phyloP scores from a whole-genome alignment of 2,888 invertebrate species.

The Heliconius charithonia region DNA sequence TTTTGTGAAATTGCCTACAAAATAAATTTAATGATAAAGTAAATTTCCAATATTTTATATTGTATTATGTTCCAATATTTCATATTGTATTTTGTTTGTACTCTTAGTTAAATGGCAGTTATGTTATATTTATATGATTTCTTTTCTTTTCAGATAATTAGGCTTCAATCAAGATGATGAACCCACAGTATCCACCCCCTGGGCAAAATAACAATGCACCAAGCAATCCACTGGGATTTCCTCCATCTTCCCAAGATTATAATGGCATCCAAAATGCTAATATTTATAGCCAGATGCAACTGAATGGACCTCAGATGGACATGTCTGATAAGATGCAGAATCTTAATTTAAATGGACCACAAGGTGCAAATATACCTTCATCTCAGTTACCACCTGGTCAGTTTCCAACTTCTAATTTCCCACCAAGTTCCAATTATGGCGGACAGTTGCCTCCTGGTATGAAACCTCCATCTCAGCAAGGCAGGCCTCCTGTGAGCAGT shows the following conservation, averaged over 20 bases:
- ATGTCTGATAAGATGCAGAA: conserved; percentile 79
- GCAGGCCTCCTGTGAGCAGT: conserved; percentile 58
- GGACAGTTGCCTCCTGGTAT: conserved; percentile 60
- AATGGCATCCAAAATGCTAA: conserved; percentile 76
- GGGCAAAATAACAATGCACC: conserved; percentile 79
- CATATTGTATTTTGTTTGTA: background rate
- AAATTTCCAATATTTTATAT: background rate
- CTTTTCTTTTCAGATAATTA: conserved; percentile 42
- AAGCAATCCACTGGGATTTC: conserved; percentile 67
- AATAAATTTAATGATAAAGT: background rate
- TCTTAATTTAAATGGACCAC: conserved; percentile 74
- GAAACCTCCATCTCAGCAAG: conserved; percentile 59
- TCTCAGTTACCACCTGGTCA: conserved; percentile 67
- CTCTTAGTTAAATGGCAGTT: background rate
- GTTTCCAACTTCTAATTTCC: conserved; percentile 56
- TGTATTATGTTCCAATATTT: background rate
- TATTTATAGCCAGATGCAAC: conserved; percentile 65
- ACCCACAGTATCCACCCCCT: conserved; percentile 77
- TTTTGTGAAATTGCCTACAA: background rate
- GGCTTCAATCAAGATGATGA: conserved; percentile 74
- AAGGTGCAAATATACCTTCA: conserved; percentile 65
- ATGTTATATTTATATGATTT: background rate
- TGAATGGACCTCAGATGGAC: conserved; percentile 63
- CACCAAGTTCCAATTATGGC: conserved; percentile 61
- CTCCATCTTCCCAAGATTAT: conserved; percentile 70